These are phyloP conservation scores for Philopedon plagiatum DNA, from an alignment of 2,888 invertebrate genomes.

Conservation along the genomic window DNA sequence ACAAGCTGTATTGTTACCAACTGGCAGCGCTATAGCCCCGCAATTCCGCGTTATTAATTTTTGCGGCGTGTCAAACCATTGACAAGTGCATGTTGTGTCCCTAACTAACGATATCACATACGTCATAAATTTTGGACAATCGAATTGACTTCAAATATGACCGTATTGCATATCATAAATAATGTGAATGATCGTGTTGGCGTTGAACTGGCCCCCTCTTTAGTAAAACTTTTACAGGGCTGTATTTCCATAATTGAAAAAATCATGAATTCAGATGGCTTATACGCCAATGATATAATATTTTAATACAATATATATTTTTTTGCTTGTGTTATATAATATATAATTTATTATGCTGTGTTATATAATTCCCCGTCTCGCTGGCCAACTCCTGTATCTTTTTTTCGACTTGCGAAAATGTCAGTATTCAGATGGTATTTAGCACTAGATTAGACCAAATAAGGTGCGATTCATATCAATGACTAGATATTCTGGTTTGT, in stretches of 20 bases:
- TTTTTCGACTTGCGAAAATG: too few relatives aligned
- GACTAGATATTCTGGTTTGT: too few relatives aligned
- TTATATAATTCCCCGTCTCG: too few relatives aligned
- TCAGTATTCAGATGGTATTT: too few relatives aligned
- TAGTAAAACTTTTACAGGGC: neutral
- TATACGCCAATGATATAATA: too few relatives aligned
- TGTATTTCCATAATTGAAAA: neutral
- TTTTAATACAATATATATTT: too few relatives aligned
- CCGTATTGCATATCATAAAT: slow-evolving; percentile 53
- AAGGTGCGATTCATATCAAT: too few relatives aligned
- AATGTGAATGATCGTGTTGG: slow-evolving; percentile 14
- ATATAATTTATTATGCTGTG: too few relatives aligned
- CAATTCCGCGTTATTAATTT: slow-evolving; percentile 61
- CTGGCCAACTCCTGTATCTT: too few relatives aligned
- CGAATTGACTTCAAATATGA: slow-evolving; percentile 52
- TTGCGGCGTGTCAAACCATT: slow-evolving; percentile 55
- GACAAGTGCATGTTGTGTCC: slow-evolving; percentile 54
- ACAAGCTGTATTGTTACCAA: slow-evolving; percentile 59
- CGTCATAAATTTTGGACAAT: slow-evolving; percentile 60
- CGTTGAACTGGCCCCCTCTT: slow-evolving; percentile 2
- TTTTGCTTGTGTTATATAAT: too few relatives aligned
- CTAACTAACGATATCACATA: slow-evolving; percentile 58
- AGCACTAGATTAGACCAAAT: too few relatives aligned
- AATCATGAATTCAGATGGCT: neutral
- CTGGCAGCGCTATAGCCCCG: slow-evolving; percentile 55